Evolutionary conservation across 2,797 vertebrate genomes (phyloP).

Genomic region (Octomys mimax): DNA sequence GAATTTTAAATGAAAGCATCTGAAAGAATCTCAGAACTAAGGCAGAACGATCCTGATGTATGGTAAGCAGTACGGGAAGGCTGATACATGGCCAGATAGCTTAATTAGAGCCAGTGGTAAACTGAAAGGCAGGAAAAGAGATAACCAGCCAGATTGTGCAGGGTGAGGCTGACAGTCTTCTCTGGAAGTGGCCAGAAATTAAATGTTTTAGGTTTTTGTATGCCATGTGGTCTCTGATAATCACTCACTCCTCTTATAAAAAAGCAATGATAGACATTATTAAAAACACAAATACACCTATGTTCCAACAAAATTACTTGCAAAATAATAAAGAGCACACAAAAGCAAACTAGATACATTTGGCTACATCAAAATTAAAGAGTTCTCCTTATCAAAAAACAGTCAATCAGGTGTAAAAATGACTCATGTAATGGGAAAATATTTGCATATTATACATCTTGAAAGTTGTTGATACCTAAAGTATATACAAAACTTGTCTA

Average conservation of each 20-base stretch:
- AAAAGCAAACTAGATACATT: neutral
- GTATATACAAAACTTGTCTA: neutral
- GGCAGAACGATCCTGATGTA: neutral
- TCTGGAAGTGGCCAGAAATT: neutral
- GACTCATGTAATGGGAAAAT: neutral
- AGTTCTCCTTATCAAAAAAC: neutral
- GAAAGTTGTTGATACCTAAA: neutral
- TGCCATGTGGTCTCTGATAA: neutral
- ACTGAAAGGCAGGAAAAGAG: neutral
- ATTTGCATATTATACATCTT: neutral
- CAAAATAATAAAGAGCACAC: neutral
- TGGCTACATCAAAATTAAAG: neutral
- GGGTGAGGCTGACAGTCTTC: neutral
- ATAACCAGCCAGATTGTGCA: neutral
- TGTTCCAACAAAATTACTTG: neutral
- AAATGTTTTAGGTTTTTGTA: neutral
- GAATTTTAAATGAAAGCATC: conserved; percentile 1
- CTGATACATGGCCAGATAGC: neutral
- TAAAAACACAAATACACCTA: neutral
- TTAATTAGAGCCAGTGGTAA: neutral
- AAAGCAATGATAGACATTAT: neutral
- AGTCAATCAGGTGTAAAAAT: neutral
- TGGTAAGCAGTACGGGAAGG: neutral
- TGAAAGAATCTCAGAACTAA: neutral
- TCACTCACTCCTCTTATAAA: neutral